A percentile compares a stretch with the other conserved stretches of the same genome.
Conservation (phyloP, 2,888 invertebrate genomes). For the Morpho deidamia region DNA sequence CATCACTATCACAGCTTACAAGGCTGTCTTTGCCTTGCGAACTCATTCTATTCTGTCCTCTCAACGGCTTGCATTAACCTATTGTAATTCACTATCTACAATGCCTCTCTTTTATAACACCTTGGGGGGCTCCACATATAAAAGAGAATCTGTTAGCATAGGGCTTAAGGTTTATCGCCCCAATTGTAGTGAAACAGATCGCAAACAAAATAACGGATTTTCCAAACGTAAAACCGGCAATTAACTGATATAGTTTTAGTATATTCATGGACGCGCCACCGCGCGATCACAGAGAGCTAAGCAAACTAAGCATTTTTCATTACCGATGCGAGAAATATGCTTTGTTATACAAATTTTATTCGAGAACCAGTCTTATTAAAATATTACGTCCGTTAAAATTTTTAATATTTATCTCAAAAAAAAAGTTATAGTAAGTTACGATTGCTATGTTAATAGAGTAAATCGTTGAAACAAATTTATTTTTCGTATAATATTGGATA, state of each 20-base stretch:
- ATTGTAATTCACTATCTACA: conserved; percentile 20
- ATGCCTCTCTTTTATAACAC: conserved; percentile 31
- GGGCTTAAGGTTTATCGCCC: conserved; percentile 50
- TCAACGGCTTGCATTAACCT: conserved; percentile 23
- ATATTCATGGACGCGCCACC: conserved; percentile 15
- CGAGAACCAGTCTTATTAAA: conserved; percentile 1
- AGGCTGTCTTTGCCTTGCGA: conserved; percentile 37
- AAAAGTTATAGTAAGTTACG: too few species aligned
- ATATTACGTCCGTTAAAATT: too few species aligned
- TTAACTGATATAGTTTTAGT: conserved; percentile 34
- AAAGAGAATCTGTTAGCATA: conserved; percentile 49
- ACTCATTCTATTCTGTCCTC: conserved; percentile 31
- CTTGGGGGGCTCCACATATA: conserved; percentile 42
- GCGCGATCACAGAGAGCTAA: conserved; percentile 17
- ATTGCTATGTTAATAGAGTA: too few species aligned
- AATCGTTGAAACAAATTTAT: too few species aligned
- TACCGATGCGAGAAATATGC: conserved; percentile 11
- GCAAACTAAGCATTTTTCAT: conserved; percentile 18
- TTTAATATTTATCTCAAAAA: too few species aligned
- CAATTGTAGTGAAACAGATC: conserved; percentile 45
- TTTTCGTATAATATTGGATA: too few species aligned
- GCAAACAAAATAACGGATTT: conserved; percentile 57
- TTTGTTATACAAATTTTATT: conserved; percentile 14
- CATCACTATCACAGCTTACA: conserved; percentile 43
- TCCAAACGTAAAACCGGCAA: conserved; percentile 54